Percentiles rank a stretch among this genome's conserved stretches.
Conservation (phyloP, 2,797 vertebrate genomes). For the Chelmon rostratus region DNA sequence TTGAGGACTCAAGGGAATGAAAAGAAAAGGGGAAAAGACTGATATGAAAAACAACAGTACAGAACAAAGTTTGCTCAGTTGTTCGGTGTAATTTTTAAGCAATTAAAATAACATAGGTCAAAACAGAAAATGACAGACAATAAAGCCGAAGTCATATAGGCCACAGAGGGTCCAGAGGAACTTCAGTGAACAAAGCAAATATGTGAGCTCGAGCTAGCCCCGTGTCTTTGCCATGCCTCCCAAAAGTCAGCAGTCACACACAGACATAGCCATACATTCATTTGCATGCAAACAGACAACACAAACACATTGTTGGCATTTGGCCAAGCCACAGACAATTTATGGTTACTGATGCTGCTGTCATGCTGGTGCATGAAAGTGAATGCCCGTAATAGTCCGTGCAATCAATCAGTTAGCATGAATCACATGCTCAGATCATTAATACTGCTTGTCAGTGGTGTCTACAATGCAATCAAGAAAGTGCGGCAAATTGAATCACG, state of each 20-base stretch:
- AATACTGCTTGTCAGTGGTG: slow-evolving; percentile 65
- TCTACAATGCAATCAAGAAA: slow-evolving; percentile 74
- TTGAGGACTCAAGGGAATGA: slow-evolving; percentile 60
- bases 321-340: slow-evolving; percentile 46
- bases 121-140: slow-evolving; percentile 25
- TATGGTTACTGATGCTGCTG: slow-evolving; percentile 41
- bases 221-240: slow-evolving; percentile 19
- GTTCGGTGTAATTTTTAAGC: slow-evolving; percentile 48
- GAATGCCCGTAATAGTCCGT: slow-evolving; percentile 37
- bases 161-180: background rate
- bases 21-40: slow-evolving; percentile 37
- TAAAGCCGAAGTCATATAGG: slow-evolving; percentile 9
- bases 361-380: slow-evolving; percentile 44
- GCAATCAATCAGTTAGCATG: slow-evolving; percentile 60
- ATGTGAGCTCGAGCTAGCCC: slow-evolving; percentile 21
- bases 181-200: slow-evolving; percentile 43
- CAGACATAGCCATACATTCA: slow-evolving; percentile 29
- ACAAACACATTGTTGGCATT: slow-evolving; percentile 48
- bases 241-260: slow-evolving; percentile 43
- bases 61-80: slow-evolving; percentile 37
- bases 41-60: slow-evolving; percentile 24
- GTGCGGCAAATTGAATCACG: slow-evolving; percentile 70
- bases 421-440: slow-evolving; percentile 65
- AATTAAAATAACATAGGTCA: slow-evolving; percentile 41
- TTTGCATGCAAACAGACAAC: slow-evolving; percentile 44